These are phyloP conservation scores for Pegoplata infirma DNA, from an alignment of 2,888 invertebrate genomes.

Conservation along the genomic window DNA sequence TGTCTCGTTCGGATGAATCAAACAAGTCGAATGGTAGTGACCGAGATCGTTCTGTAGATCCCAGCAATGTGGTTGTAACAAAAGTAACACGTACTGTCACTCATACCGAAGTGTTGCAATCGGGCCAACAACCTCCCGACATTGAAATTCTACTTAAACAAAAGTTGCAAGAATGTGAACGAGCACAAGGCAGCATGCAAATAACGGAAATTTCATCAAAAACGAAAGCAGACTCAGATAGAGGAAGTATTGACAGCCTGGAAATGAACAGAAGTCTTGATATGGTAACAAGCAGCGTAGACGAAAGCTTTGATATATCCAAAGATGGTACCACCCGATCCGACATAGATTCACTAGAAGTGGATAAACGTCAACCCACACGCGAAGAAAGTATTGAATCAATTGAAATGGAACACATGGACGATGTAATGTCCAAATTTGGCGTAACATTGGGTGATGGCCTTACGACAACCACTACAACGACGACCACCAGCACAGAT, in stretches of 20 bases:
- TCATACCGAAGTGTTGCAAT: constrained; percentile 69
- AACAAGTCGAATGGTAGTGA: constrained; percentile 76
- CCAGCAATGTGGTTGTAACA: constrained; percentile 67
- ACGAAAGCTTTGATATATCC: constrained; percentile 78
- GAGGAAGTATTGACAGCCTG: constrained; percentile 84
- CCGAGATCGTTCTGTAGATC: constrained; percentile 66
- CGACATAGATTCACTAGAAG: constrained; percentile 76
- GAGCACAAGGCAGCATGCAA: constrained; percentile 80
- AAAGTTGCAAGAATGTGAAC: constrained; percentile 74
- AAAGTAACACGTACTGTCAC: constrained; percentile 71
- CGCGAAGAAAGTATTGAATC: constrained; percentile 77
- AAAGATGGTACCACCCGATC: constrained; percentile 76
- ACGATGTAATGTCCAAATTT: constrained; percentile 69
- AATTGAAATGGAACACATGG: constrained; percentile 73
- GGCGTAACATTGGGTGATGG: constrained; percentile 69
- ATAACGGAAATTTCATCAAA: constrained; percentile 80
- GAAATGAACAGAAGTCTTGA: constrained; percentile 81
- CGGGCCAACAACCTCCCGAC: constrained; percentile 66
- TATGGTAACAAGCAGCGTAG: constrained; percentile 82
- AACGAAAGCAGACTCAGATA: constrained; percentile 78
- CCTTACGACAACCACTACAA: constrained; percentile 71
- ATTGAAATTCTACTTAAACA: constrained; percentile 77
- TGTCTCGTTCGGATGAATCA: constrained; percentile 79
- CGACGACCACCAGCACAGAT: constrained; percentile 73
- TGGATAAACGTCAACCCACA: constrained; percentile 71